Percentiles rank a stretch among this genome's conserved stretches.
phyloP scores from a whole-genome alignment of 2,113 vertebrate genomes.

The Myanophis thanlyinensis region DNA sequence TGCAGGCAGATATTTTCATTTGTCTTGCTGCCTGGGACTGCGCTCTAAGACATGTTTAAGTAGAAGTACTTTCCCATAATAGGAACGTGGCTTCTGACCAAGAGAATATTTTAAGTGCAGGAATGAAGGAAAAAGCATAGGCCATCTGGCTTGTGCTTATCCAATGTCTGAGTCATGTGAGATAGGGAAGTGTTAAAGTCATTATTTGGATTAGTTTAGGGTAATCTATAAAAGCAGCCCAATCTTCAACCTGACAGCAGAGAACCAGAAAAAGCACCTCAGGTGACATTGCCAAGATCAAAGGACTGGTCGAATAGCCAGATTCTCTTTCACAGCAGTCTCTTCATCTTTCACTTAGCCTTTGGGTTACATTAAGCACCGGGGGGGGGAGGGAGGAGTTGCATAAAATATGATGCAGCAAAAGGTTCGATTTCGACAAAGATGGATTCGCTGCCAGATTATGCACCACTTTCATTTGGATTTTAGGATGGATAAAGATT shows the following conservation, averaged over 20 bases:
- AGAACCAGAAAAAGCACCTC: slow-evolving; percentile 50
- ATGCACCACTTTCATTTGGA: slow-evolving; percentile 39
- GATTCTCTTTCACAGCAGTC: slow-evolving; percentile 55
- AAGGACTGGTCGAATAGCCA: slow-evolving; percentile 59
- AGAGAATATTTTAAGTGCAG: background rate
- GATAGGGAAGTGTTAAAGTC: slow-evolving; percentile 1
- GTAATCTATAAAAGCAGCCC: slow-evolving; percentile 56
- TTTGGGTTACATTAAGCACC: slow-evolving; percentile 65
- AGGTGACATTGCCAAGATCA: slow-evolving; percentile 55
- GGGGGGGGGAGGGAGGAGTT: slow-evolving; percentile 54
- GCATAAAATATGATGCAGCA: slow-evolving; percentile 62
- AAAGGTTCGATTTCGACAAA: slow-evolving; percentile 64
- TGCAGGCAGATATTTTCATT: background rate
- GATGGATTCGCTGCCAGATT: slow-evolving; percentile 58
- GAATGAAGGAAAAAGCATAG: slow-evolving; percentile 46
- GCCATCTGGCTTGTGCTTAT: background rate
- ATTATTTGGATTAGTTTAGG: slow-evolving; percentile 37
- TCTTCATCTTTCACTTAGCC: slow-evolving; percentile 50
- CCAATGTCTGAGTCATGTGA: background rate
- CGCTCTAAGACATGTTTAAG: background rate
- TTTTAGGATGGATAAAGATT: slow-evolving; percentile 17
- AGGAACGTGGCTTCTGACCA: background rate
- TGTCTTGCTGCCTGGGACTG: background rate
- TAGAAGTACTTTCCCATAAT: background rate
- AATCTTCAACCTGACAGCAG: slow-evolving; percentile 47